phyloP scores from a whole-genome alignment of 2,113 vertebrate species.

The Cettia cetti region DNA sequence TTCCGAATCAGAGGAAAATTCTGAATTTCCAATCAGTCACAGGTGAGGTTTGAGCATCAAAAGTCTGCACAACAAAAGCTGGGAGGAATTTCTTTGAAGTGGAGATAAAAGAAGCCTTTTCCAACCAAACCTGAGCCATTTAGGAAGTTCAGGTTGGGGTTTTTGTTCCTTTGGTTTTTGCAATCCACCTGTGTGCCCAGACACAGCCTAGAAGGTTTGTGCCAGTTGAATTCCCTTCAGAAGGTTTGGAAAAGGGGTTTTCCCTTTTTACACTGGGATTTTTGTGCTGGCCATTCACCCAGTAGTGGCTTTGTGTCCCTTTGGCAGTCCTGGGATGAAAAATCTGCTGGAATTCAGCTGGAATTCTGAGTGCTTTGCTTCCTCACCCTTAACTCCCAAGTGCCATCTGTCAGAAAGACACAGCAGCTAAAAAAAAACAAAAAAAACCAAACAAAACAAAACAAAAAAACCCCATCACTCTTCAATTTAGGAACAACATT shows the following conservation, averaged over 20 bases:
- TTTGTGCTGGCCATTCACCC: background rate
- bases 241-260: background rate
- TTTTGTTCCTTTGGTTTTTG: background rate
- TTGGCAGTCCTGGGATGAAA: background rate
- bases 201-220: background rate
- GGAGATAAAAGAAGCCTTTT: background rate
- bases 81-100: background rate
- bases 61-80: background rate
- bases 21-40: background rate
- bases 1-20: background rate
- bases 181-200: background rate
- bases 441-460: too few relatives aligned
- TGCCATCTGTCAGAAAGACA: background rate
- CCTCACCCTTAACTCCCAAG: background rate
- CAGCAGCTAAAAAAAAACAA: background rate
- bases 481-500: background rate
- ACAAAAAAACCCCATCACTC: background rate
- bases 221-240: background rate
- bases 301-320: background rate
- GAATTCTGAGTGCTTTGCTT: background rate
- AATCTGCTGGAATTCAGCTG: background rate
- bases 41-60: background rate
- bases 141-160: fast-evolving
- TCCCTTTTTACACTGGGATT: background rate
- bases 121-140: background rate